Percentiles rank a stretch among this genome's conserved stretches.
Evolutionary conservation across 2,797 vertebrate genomes (phyloP).

Genomic region (Borostomias antarcticus): DNA sequence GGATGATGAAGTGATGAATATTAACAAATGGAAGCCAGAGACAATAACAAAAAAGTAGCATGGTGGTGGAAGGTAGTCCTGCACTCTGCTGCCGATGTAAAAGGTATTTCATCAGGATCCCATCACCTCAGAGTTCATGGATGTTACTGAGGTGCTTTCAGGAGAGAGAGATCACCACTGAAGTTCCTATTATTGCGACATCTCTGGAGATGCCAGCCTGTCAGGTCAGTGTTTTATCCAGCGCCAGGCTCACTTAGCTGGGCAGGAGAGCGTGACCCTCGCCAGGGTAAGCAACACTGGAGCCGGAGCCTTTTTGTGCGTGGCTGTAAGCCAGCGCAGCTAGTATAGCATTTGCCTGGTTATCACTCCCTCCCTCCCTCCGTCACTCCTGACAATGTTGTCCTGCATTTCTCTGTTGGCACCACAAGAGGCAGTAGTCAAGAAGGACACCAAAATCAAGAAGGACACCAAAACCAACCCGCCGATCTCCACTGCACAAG

Average conservation of each 20-base stretch:
- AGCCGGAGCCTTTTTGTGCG: conserved; percentile 39
- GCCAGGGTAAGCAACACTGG: conserved; percentile 18
- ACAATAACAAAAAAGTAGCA: conserved; percentile 23
- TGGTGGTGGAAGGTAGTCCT: conserved; percentile 47
- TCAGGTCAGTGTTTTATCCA: conserved; percentile 42
- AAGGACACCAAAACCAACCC: too few species aligned
- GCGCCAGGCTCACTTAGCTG: conserved; percentile 63
- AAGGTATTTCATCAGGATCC: conserved; percentile 52
- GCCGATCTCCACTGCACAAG: too few species aligned
- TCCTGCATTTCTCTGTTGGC: too few species aligned
- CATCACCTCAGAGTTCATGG: conserved; percentile 72
- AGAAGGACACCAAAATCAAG: too few species aligned
- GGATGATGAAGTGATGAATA: conserved; percentile 2
- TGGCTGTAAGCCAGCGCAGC: too few species aligned
- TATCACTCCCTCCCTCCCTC: too few species aligned
- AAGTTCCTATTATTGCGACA: conserved; percentile 75
- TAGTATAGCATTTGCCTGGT: too few species aligned
- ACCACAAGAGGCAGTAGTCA: too few species aligned
- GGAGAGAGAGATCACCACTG: conserved; percentile 67
- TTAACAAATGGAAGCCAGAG: conserved; percentile 3
- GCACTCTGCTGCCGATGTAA: background rate
- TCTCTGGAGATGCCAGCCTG: conserved; percentile 69
- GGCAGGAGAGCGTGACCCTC: conserved; percentile 48
- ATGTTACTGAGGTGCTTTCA: conserved; percentile 73
- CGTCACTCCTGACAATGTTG: too few species aligned